A percentile compares a stretch with the other conserved stretches of the same genome.
These are phyloP conservation scores for Xestia xanthographa DNA, from an alignment of 2,888 invertebrate genomes.

Conservation along the genomic window DNA sequence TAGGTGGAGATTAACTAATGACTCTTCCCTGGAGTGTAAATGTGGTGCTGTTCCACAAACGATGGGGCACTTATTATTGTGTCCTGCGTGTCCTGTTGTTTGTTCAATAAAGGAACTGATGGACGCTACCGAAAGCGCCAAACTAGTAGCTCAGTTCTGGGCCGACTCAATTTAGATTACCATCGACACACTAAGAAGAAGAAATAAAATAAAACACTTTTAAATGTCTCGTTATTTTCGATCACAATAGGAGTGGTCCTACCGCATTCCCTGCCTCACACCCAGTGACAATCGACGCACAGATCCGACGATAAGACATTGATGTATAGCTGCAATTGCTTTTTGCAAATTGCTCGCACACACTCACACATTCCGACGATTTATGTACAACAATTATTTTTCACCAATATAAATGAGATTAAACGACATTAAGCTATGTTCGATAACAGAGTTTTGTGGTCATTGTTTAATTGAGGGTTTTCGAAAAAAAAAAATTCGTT, in stretches of 20 bases:
- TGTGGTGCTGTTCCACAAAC: too few relatives aligned
- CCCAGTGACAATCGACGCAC: slow-evolving; percentile 79
- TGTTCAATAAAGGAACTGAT: too few relatives aligned
- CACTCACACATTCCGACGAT: slow-evolving; percentile 73
- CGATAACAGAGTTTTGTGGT: slow-evolving; percentile 62
- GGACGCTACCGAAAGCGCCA: too few relatives aligned
- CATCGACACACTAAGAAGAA: too few relatives aligned
- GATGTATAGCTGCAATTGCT: slow-evolving; percentile 85
- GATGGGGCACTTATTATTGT: too few relatives aligned
- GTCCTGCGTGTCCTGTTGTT: too few relatives aligned
- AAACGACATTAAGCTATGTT: slow-evolving; percentile 65
- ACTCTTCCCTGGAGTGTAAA: too few relatives aligned
- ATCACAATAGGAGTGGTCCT: slow-evolving; percentile 8
- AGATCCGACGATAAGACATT: slow-evolving; percentile 85
- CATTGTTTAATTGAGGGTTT: slow-evolving; percentile 46
- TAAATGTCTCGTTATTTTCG: not conserved
- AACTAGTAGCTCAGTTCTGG: too few relatives aligned
- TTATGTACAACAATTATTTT: slow-evolving; percentile 84
- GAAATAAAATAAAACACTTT: not conserved
- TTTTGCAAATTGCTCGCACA: slow-evolving; percentile 85
- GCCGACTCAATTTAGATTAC: too few relatives aligned
- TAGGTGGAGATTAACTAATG: too few relatives aligned
- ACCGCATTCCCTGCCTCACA: slow-evolving; percentile 18
- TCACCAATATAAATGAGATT: slow-evolving; percentile 72
- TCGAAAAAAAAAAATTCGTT: slow-evolving; percentile 39